These are phyloP conservation scores for Drosophila albomicans DNA, from an alignment of 1,140 invertebrate genomes.

Conservation along the genomic window DNA sequence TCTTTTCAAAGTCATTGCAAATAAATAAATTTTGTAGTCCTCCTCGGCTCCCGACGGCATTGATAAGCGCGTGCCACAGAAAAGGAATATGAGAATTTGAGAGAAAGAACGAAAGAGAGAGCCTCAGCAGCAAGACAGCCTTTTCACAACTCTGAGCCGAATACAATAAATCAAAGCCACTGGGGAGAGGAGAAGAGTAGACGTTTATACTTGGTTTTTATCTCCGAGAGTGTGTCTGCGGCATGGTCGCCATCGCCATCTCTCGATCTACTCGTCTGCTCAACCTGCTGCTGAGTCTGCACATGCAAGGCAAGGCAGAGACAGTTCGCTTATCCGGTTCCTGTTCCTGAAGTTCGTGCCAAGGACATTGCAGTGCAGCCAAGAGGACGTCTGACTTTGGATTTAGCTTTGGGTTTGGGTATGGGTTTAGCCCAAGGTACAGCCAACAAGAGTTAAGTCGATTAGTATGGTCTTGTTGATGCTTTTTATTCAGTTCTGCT, in stretches of 20 bases:
- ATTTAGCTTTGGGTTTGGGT: constrained; percentile 42
- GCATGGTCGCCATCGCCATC: constrained; percentile 53
- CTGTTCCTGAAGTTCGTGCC: constrained; percentile 57
- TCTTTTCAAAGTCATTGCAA: constrained; percentile 82
- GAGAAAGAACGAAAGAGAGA: constrained; percentile 23
- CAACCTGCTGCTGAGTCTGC: constrained; percentile 2
- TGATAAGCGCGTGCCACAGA: constrained; percentile 64
- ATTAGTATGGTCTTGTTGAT: constrained; percentile 28
- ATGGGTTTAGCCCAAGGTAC: constrained; percentile 36
- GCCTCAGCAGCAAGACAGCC: constrained; percentile 30
- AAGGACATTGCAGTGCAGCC: constrained; percentile 67
- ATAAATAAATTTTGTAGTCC: constrained; percentile 73
- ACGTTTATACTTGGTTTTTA: constrained; percentile 52
- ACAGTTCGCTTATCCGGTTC: background rate
- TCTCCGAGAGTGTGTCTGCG: constrained; percentile 54
- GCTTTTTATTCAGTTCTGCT: constrained; percentile 33
- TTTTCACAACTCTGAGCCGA: constrained; percentile 73
- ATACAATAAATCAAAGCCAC: constrained; percentile 78
- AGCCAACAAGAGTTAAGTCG: constrained; percentile 22
- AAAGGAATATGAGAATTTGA: background rate
- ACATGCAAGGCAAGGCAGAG: constrained; percentile 34
- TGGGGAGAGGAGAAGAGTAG: constrained; percentile 2
- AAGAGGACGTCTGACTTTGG: constrained; percentile 30
- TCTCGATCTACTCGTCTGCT: background rate
- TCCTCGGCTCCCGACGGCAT: constrained; percentile 23